Percentiles rank a stretch among this genome's conserved stretches.
phyloP scores from a whole-genome alignment of 2,888 invertebrate genomes.

The Oligia latruncula region DNA sequence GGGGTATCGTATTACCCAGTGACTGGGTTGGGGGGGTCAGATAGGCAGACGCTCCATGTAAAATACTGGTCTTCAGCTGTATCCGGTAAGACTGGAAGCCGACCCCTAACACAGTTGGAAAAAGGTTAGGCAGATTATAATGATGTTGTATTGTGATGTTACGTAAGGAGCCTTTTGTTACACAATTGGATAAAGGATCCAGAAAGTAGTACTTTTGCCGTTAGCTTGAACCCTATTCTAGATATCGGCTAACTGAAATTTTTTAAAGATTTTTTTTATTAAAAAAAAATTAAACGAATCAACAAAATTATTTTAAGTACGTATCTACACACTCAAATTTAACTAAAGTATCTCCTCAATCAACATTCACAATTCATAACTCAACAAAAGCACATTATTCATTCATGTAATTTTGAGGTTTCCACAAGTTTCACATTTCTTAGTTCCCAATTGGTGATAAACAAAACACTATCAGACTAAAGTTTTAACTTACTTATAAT shows the following conservation, averaged over 20 bases:
- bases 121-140: no score
- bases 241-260: background rate
- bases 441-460: slow-evolving; percentile 27
- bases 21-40: no score
- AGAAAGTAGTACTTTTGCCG: background rate
- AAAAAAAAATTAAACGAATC: background rate
- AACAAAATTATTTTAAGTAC: background rate
- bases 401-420: slow-evolving; percentile 33
- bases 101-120: no score
- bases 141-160: no score
- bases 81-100: no score
- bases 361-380: slow-evolving; percentile 9
- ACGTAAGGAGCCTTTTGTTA: background rate
- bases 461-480: slow-evolving; percentile 20
- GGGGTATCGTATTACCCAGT: no score
- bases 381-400: slow-evolving; percentile 6
- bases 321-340: background rate
- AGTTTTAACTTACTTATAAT: background rate
- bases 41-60: no score
- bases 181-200: background rate
- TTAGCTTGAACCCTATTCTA: background rate
- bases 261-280: background rate
- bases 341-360: background rate
- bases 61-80: no score
- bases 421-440: slow-evolving; percentile 35